Base-by-base conservation (phyloP, 1,140 invertebrate genomes). In the Drosophila chauvacae region DNA sequence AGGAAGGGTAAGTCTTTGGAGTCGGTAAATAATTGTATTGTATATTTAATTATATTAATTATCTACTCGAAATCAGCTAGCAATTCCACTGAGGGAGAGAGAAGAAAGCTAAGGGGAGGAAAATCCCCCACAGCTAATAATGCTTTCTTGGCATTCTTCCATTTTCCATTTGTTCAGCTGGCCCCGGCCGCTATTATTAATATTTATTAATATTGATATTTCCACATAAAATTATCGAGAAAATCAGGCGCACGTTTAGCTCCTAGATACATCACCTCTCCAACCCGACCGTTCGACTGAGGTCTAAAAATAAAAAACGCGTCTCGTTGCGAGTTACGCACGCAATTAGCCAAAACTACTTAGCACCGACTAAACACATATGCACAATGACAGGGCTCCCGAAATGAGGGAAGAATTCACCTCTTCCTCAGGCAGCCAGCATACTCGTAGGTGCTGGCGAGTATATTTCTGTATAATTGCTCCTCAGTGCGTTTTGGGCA, bases 301-400 rank as follows among this genome's bases (percentile, higher is more conserved):
- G 53, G 53, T 39, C 73, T 76, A 76, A 44, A 76, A 76, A 76
- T 76, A 76, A 56, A 56, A 33, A 58, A 56, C 53, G 41, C 65
- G 23, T 64, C 51, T 48, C 70, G 51, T 53, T 61, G 53, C 57
- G 77, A 60, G 50, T 74, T 64, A 68, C 58, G 75, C 80, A 87
- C 73, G 57, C 80, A 87, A 88, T 88, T 88, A 88, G 77, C 60
- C 33, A 80, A 66, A 66, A 77, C 66, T 86, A 86, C 76, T 86
- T 86, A 83, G 83, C 66, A 16, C 53, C 35, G 35, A 56, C 53
- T 56, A 56, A 56, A 56, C 39, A 56, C 53, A 56, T 26, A 56
- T 56, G 53, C 53, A 48, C 51, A 45, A 44, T 61, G 76, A 60
- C 66, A 75, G 61, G 65, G 64, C 58, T 74, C 50, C 58, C 61